phyloP scores from a whole-genome alignment of 1,140 invertebrate species.

The Lordiphosa clarofinis region DNA sequence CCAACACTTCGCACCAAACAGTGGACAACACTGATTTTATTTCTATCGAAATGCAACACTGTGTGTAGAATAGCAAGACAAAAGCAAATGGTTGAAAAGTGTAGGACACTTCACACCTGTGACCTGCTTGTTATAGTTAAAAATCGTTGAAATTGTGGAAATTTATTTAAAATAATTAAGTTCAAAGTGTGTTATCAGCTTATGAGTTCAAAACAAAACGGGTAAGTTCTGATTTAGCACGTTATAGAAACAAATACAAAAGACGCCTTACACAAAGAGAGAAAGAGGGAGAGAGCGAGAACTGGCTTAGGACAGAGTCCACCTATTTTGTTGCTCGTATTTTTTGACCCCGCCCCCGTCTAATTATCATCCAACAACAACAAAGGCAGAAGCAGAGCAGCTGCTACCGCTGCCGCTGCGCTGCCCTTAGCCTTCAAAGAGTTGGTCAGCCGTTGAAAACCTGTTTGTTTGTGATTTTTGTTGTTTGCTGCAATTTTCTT shows the following conservation, averaged over 20 bases:
- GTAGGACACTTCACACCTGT: conserved; percentile 53
- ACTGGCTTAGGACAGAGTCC: neutral
- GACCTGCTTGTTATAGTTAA: conserved; percentile 28
- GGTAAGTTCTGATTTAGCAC: conserved; percentile 32
- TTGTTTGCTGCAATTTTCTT: conserved; percentile 55
- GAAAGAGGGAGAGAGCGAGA: neutral
- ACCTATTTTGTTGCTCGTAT: conserved; percentile 9
- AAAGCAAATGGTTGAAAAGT: conserved; percentile 58
- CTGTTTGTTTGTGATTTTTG: conserved; percentile 63
- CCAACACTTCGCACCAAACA: neutral
- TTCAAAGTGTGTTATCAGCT: neutral
- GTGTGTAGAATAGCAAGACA: conserved; percentile 68
- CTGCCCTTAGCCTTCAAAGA: conserved; percentile 72
- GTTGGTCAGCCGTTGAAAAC: conserved; percentile 66
- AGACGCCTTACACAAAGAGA: no score
- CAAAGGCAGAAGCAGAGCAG: conserved; percentile 44
- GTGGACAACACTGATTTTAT: conserved; percentile 26
- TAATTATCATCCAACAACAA: conserved; percentile 56
- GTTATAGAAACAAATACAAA: no score
- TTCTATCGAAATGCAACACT: conserved; percentile 44
- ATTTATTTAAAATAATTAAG: neutral
- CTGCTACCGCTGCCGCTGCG: conserved; percentile 21
- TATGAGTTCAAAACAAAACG: neutral
- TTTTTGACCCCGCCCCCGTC: conserved; percentile 26
- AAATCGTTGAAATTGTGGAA: conserved; percentile 18